Percentiles rank a stretch among this genome's conserved stretches.
Conservation (phyloP, 2,113 vertebrate species). For the Plotosus lineatus region DNA sequence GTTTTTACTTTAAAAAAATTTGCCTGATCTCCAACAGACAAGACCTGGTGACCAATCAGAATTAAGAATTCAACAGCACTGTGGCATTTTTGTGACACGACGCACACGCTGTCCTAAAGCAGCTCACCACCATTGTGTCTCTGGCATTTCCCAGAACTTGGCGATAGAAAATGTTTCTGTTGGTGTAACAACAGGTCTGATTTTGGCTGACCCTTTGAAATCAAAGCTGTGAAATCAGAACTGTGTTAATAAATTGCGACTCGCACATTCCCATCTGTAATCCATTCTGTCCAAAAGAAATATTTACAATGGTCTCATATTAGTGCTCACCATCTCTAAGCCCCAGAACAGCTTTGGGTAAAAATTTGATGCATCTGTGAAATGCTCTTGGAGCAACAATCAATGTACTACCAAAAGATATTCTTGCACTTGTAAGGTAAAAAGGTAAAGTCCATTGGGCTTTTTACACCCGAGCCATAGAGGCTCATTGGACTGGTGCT, state of each 20-base stretch:
- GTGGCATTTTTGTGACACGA: background rate
- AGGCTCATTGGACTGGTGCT: too few relatives aligned
- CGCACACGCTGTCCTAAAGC: background rate
- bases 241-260: background rate
- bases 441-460: too few relatives aligned
- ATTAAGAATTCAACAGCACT: background rate
- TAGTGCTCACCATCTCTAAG: too few relatives aligned
- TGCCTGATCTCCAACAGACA: too few relatives aligned
- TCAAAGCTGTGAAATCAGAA: background rate
- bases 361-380: background rate
- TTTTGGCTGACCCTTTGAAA: background rate
- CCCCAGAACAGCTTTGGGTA: background rate
- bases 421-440: too few relatives aligned
- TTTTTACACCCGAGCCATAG: too few relatives aligned
- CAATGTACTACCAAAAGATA: background rate
- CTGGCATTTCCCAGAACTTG: background rate
- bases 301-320: background rate
- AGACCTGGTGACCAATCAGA: background rate
- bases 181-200: background rate
- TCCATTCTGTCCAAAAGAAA: conserved; percentile 1
- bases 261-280: background rate
- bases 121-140: background rate
- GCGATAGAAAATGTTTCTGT: background rate
- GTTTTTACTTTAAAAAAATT: too few relatives aligned
- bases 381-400: background rate